These are phyloP conservation scores for Aurelia aurita DNA, from an alignment of 30 jellyfish, hydroid and myxozoan species.

Conservation along the genomic window DNA sequence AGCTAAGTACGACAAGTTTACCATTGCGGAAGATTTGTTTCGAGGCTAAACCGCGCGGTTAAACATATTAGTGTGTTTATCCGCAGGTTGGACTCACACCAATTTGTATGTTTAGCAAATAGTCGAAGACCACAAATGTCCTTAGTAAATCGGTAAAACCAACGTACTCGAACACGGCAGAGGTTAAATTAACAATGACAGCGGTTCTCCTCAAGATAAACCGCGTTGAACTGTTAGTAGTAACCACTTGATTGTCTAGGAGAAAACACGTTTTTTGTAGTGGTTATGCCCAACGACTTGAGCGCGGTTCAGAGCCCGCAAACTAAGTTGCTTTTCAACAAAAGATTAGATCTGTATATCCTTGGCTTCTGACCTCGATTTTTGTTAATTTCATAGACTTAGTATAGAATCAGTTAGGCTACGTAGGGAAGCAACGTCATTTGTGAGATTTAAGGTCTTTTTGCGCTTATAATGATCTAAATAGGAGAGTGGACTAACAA, in stretches of 20 bases:
- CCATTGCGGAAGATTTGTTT: no score
- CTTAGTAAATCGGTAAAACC: slow-evolving; percentile 61
- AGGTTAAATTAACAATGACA: slow-evolving; percentile 67
- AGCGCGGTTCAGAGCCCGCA: slow-evolving; percentile 64
- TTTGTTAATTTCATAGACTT: slow-evolving; percentile 19
- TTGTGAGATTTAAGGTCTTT: no score
- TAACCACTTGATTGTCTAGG: slow-evolving; percentile 61
- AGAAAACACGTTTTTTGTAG: slow-evolving; percentile 47
- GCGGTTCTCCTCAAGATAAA: slow-evolving; percentile 69
- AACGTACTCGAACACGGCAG: slow-evolving; percentile 53
- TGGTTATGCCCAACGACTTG: slow-evolving; percentile 61
- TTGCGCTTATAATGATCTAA: no score
- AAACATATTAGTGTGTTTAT: slow-evolving; percentile 40
- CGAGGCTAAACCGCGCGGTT: slow-evolving; percentile 22
- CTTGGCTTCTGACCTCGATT: slow-evolving; percentile 21
- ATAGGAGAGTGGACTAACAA: no score
- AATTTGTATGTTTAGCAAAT: slow-evolving; percentile 62
- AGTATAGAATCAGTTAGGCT: neutral
- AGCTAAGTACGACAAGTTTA: no score
- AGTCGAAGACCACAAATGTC: slow-evolving; percentile 57
- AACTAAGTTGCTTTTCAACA: slow-evolving; percentile 63
- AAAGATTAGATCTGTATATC: slow-evolving; percentile 47
- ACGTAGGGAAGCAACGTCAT: no score
- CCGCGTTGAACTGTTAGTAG: slow-evolving; percentile 52
- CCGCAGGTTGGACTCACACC: slow-evolving; percentile 39